phyloP scores from a whole-genome alignment of 2,888 invertebrate species.

The Laothoe populi region DNA sequence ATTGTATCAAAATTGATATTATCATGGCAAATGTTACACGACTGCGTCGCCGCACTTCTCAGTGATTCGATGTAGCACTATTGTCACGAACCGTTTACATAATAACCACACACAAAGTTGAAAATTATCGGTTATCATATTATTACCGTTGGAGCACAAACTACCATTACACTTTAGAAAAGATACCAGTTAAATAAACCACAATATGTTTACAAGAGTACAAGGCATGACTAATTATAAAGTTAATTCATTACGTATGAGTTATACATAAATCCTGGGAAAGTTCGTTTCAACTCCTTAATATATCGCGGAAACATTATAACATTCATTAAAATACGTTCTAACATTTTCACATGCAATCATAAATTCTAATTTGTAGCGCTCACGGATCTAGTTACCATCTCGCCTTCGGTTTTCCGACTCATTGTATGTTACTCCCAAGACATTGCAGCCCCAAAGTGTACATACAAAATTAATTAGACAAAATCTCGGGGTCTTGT shows the following conservation, averaged over 20 bases:
- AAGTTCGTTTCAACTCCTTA: conserved; percentile 63
- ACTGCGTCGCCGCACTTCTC: conserved; percentile 48
- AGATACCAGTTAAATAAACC: neutral
- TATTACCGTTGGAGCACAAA: neutral
- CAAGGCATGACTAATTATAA: conserved; percentile 54
- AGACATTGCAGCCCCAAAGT: conserved; percentile 78
- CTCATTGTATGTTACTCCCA: conserved; percentile 81
- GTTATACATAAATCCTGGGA: conserved; percentile 54
- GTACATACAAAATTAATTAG: conserved; percentile 84
- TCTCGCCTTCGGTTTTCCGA: conserved; percentile 74
- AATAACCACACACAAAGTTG: conserved; percentile 6
- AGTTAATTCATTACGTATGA: conserved; percentile 50
- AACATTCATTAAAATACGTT: conserved; percentile 73
- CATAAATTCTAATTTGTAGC: conserved; percentile 84
- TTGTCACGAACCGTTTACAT: conserved; percentile 16
- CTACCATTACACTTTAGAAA: neutral
- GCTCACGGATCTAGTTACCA: conserved; percentile 79
- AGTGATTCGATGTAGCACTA: conserved; percentile 6
- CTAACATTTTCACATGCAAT: conserved; percentile 83
- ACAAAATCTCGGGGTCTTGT: conserved; percentile 79
- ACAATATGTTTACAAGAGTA: conserved; percentile 10
- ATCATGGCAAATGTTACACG: conserved; percentile 63
- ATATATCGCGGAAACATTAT: conserved; percentile 62
- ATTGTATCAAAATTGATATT: conserved; percentile 68
- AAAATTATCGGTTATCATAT: neutral